phyloP scores from a whole-genome alignment of 2,888 invertebrate genomes.

The Pristionchus maxplancki region DNA sequence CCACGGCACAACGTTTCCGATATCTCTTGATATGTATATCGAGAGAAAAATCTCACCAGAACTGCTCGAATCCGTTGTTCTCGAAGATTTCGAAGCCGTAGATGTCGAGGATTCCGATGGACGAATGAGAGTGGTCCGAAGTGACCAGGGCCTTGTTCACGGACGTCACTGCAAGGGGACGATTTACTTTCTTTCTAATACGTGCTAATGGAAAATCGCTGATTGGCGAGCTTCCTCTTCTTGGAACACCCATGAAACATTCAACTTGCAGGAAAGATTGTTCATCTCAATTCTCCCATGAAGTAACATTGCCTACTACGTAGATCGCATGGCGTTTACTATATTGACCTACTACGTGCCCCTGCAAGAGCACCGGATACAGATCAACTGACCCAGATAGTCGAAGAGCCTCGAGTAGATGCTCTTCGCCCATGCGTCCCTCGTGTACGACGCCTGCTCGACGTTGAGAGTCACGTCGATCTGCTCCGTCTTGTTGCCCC shows the following conservation, averaged over 20 bases:
- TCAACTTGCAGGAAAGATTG: too few relatives aligned
- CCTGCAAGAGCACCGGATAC: not conserved
- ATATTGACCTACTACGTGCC: not conserved
- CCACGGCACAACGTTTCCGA: too few relatives aligned
- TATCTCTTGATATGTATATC: not conserved
- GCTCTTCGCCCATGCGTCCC: slow-evolving; percentile 84
- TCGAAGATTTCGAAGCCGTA: slow-evolving; percentile 86
- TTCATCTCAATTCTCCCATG: not conserved
- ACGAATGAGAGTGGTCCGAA: slow-evolving; percentile 68
- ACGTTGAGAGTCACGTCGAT: slow-evolving; percentile 84
- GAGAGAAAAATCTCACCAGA: slow-evolving; percentile 78
- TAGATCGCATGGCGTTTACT: too few relatives aligned
- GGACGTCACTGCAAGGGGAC: not conserved
- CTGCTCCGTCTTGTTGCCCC: slow-evolving; percentile 84
- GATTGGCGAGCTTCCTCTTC: too few relatives aligned
- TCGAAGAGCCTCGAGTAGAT: slow-evolving; percentile 84
- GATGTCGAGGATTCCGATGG: slow-evolving; percentile 84
- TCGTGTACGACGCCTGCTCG: slow-evolving; percentile 83
- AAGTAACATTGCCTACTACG: too few relatives aligned
- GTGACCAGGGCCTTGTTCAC: slow-evolving; percentile 83
- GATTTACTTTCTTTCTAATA: not conserved
- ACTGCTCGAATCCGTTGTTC: slow-evolving; percentile 85
- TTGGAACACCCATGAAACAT: too few relatives aligned
- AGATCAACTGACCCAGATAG: slow-evolving; percentile 80
- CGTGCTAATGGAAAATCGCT: too few relatives aligned